Conservation (phyloP, 1,140 invertebrate species). For the Olivierus martensii region DNA sequence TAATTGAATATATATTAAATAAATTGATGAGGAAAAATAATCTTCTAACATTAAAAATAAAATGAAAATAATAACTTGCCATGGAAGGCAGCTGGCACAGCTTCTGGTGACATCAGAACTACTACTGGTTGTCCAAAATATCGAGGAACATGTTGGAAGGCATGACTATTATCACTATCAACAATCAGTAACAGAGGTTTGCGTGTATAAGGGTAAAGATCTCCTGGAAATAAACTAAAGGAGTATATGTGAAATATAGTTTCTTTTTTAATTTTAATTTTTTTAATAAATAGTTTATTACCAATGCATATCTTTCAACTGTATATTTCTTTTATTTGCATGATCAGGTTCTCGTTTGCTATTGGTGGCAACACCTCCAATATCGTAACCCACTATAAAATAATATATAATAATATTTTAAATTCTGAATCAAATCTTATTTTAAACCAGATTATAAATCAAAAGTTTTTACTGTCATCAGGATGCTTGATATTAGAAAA, state of each 20-base stretch:
- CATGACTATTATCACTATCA: conserved; percentile 88
- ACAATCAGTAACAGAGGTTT: conserved; percentile 86
- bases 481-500: conserved; percentile 74
- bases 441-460: too few species aligned
- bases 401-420: conserved; percentile 1
- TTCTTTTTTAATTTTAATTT: not conserved
- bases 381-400: conserved; percentile 65
- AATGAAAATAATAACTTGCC: conserved; percentile 36
- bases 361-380: conserved; percentile 78
- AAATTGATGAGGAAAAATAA: too few species aligned
- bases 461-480: conserved; percentile 31
- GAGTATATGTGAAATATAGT: conserved; percentile 9
- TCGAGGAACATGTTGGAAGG: conserved; percentile 80
- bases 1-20: too few species aligned
- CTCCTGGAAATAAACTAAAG: conserved; percentile 69
- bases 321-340: conserved; percentile 42
- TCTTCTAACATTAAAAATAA: not conserved
- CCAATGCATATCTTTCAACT: conserved; percentile 63
- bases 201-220: conserved; percentile 79
- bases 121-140: conserved; percentile 92
- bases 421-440: too few species aligned
- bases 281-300: conserved; percentile 22
- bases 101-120: conserved; percentile 84
- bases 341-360: conserved; percentile 57
- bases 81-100: conserved; percentile 67